Evolutionary conservation across 2,888 invertebrate species (phyloP).

Genomic region (Chalcis sispes): DNA sequence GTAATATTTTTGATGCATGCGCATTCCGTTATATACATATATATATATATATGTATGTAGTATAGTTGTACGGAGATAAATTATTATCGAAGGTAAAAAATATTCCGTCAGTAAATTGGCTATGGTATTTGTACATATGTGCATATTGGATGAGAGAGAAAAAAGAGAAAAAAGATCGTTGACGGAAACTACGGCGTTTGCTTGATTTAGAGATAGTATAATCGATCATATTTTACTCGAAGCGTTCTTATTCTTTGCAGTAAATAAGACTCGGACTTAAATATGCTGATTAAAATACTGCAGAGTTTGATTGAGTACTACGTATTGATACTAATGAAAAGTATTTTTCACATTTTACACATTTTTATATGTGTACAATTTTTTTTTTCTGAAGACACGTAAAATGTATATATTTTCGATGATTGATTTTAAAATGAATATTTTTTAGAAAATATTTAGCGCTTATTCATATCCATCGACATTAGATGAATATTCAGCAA

Average conservation of each 20-base stretch:
- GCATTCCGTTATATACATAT: not conserved
- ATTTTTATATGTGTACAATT: too few relatives aligned
- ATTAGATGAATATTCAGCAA: too few relatives aligned
- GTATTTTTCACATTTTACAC: too few relatives aligned
- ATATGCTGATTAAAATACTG: too few relatives aligned
- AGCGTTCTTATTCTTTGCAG: not conserved
- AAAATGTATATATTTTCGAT: too few relatives aligned
- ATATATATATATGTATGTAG: not conserved
- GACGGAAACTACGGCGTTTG: not conserved
- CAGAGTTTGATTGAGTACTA: too few relatives aligned
- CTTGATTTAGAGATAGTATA: slow-evolving; percentile 27
- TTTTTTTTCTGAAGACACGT: too few relatives aligned
- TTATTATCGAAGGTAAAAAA: slow-evolving; percentile 39
- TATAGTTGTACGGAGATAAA: not conserved
- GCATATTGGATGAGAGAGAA: slow-evolving; percentile 24
- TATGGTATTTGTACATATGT: slow-evolving; percentile 8
- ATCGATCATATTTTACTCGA: slow-evolving; percentile 47
- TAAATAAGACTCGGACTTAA: too few relatives aligned
- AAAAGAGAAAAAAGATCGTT: not conserved
- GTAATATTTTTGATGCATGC: not conserved
- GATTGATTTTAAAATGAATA: too few relatives aligned
- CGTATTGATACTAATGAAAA: too few relatives aligned
- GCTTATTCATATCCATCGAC: too few relatives aligned
- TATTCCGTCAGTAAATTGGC: slow-evolving; percentile 60
- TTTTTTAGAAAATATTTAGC: too few relatives aligned